Percentiles rank a stretch among this genome's conserved stretches.
These are phyloP conservation scores for Pseudorasbora parva DNA, from an alignment of 2,113 vertebrate genomes.

Conservation along the genomic window DNA sequence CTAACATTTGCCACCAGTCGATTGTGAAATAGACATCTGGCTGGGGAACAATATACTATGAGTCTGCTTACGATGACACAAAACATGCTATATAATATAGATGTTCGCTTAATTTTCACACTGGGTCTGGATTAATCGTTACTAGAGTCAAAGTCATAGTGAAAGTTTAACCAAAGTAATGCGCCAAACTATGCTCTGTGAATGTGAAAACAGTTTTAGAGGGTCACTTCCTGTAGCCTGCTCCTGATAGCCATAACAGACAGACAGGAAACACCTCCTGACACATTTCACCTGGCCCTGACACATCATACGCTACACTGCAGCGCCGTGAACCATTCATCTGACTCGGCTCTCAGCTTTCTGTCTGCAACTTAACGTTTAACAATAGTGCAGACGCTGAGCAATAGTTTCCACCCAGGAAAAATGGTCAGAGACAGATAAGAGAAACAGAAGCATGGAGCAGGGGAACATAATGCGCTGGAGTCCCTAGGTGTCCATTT, in stretches of 20 bases:
- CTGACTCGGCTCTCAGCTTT: slow-evolving; percentile 41
- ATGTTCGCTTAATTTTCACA: slow-evolving; percentile 2
- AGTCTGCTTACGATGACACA: not conserved
- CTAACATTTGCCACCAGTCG: not conserved
- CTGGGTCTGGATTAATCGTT: not conserved
- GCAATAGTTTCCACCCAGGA: slow-evolving; percentile 54
- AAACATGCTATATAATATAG: not conserved
- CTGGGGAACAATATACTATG: slow-evolving; percentile 53
- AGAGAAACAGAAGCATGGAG: slow-evolving; percentile 53
- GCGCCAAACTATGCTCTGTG: not conserved
- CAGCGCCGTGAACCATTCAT: slow-evolving; percentile 27
- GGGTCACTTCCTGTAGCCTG: slow-evolving; percentile 44
- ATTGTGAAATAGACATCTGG: not conserved
- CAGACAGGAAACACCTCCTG: slow-evolving; percentile 21
- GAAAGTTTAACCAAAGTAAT: slow-evolving; percentile 25
- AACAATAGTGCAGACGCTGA: slow-evolving; percentile 50
- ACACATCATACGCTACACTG: slow-evolving; percentile 46
- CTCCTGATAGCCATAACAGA: slow-evolving; percentile 21
- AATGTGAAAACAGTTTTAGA: slow-evolving; percentile 17
- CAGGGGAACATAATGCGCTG: slow-evolving; percentile 49
- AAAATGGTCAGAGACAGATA: slow-evolving; percentile 59
- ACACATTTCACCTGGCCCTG: slow-evolving; percentile 42
- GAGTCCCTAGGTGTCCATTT: slow-evolving; percentile 65
- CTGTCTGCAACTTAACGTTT: slow-evolving; percentile 56
- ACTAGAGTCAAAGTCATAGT: not conserved